These are phyloP conservation scores for Stegodyphus dumicola DNA, from an alignment of 1,140 invertebrate species.

Conservation along the genomic window DNA sequence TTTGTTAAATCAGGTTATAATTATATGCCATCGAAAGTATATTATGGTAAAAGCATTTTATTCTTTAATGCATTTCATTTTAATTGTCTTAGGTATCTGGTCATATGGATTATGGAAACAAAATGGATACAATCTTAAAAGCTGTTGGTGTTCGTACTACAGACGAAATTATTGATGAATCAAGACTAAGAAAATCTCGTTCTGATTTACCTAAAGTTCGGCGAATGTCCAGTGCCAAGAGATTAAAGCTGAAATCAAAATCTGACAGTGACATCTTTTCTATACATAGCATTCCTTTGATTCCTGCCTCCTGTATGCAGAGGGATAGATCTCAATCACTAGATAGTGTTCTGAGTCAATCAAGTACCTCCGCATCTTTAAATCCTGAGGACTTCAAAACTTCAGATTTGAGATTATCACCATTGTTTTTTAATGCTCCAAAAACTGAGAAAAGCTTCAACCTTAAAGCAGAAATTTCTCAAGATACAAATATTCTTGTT, in stretches of 20 bases:
- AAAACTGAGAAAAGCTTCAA: not conserved
- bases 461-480: not conserved
- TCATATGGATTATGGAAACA: conserved; percentile 76
- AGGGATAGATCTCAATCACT: conserved; percentile 52
- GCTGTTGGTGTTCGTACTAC: conserved; percentile 68
- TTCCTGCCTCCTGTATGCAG: not conserved
- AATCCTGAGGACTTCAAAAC: not conserved
- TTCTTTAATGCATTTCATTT: too few relatives aligned
- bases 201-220: conserved; percentile 44
- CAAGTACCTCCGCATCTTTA: conserved; percentile 24
- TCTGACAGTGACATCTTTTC: conserved; percentile 12
- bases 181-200: conserved; percentile 49
- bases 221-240: not conserved
- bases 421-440: not conserved
- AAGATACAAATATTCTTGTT: not conserved
- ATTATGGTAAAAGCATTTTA: too few relatives aligned
- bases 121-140: conserved; percentile 73
- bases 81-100: conserved; percentile 67
- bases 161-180: conserved; percentile 54
- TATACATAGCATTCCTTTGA: not conserved
- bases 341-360: conserved; percentile 51
- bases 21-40: too few relatives aligned
- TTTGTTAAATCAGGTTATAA: too few relatives aligned
- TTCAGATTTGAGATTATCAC: not conserved
- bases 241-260: conserved; percentile 17